Percentiles rank a stretch among this genome's conserved stretches.
These are phyloP conservation scores for Pachyuromys duprasi DNA, from an alignment of 2,797 vertebrate genomes.

Conservation along the genomic window DNA sequence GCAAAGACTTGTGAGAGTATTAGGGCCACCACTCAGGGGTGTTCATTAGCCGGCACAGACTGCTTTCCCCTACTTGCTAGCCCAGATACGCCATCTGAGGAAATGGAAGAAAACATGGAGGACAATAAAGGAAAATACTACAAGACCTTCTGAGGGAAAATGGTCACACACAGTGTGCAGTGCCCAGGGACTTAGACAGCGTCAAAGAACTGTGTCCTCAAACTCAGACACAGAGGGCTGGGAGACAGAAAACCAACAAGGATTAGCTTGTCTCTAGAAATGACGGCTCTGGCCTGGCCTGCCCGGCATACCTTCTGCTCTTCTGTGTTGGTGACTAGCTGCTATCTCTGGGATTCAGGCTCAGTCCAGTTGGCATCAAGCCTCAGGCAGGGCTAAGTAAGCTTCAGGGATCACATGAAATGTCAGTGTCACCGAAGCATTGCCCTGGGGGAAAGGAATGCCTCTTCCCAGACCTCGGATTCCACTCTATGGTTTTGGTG, in stretches of 20 bases:
- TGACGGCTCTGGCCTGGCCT: neutral
- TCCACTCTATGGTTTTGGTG: neutral
- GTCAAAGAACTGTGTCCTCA: neutral
- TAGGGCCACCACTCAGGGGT: too few relatives aligned
- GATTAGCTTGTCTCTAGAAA: constrained; percentile 5
- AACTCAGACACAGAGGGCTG: neutral
- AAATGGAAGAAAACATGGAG: neutral
- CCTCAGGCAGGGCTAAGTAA: neutral
- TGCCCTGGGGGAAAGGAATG: neutral
- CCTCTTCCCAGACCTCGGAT: constrained; percentile 1
- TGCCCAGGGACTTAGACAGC: neutral
- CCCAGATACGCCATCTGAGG: neutral
- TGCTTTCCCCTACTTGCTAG: neutral
- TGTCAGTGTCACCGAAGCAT: neutral
- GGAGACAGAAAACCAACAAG: neutral
- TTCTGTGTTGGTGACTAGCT: neutral
- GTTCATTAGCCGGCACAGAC: neutral
- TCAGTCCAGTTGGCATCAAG: neutral
- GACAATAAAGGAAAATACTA: neutral
- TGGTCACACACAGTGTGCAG: neutral
- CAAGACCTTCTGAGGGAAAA: neutral
- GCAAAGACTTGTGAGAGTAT: neutral
- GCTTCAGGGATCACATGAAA: neutral
- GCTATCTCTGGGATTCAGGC: neutral
- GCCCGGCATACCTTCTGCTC: neutral